Evolutionary conservation across 2,113 vertebrate genomes (phyloP).

Genomic region (Climacteris rufus): DNA sequence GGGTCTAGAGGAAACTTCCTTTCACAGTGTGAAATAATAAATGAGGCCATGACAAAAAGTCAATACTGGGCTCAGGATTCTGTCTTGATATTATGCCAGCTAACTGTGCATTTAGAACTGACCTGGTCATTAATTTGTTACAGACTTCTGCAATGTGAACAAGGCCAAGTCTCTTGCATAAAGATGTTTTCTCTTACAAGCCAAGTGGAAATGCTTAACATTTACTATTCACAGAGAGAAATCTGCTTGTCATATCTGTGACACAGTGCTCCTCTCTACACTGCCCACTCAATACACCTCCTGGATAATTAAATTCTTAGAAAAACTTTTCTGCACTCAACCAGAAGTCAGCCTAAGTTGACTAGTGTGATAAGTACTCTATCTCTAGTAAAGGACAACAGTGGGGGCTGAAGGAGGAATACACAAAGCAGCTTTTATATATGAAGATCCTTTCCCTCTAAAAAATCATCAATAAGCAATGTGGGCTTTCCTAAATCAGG

Average conservation of each 20-base stretch:
- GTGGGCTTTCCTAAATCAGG: background rate
- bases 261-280: background rate
- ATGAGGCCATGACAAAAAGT: conserved; percentile 32
- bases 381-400: background rate
- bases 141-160: conserved; percentile 15
- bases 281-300: conserved; percentile 3
- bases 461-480: background rate
- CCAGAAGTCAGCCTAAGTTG: background rate
- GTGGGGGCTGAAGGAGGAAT: background rate
- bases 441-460: background rate
- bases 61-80: background rate
- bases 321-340: background rate
- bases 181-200: conserved; percentile 17
- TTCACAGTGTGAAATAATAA: conserved; percentile 16
- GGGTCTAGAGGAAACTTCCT: conserved; percentile 10
- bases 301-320: background rate
- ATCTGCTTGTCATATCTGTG: background rate
- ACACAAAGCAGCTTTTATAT: background rate
- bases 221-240: background rate
- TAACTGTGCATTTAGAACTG: conserved; percentile 12
- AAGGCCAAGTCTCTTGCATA: conserved; percentile 52
- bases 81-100: conserved; percentile 11
- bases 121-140: conserved; percentile 60
- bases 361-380: background rate
- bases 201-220: conserved; percentile 24